These are phyloP conservation scores for Camponotus floridanus DNA, from an alignment of 1,140 invertebrate genomes.

Conservation along the genomic window DNA sequence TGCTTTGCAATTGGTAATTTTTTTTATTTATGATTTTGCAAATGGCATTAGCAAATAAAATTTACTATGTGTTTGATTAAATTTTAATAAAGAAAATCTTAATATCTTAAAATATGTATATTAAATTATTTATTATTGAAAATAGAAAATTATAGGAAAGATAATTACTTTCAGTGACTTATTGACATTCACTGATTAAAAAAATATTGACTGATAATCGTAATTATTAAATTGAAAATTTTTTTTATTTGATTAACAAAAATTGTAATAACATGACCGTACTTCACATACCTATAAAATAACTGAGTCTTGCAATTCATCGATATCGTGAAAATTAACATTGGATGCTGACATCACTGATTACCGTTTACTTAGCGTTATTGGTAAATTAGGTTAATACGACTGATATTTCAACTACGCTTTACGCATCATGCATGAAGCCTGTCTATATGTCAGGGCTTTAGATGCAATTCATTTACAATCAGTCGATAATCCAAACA, in stretches of 20 bases:
- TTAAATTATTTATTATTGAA: not conserved
- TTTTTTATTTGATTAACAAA: conserved; percentile 62
- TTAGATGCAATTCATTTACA: conserved; percentile 49
- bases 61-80: not conserved
- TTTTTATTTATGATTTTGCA: not conserved
- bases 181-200: conserved; percentile 33
- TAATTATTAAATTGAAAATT: conserved; percentile 57
- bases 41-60: not conserved
- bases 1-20: not conserved
- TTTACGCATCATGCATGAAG: conserved; percentile 10
- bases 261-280: conserved; percentile 17
- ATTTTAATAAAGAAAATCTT: conserved; percentile 22
- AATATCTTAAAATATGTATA: conserved; percentile 32
- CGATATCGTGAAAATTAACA: conserved; percentile 56
- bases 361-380: conserved; percentile 42
- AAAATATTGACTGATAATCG: not conserved
- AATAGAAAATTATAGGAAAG: not conserved
- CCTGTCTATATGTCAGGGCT: conserved; percentile 4
- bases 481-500: conserved; percentile 61
- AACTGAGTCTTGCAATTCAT: conserved; percentile 47
- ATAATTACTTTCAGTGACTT: not conserved
- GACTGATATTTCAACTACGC: conserved; percentile 57
- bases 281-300: conserved; percentile 24
- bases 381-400: conserved; percentile 60
- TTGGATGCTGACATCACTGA: conserved; percentile 30